These are phyloP conservation scores for Luperina testacea DNA, from an alignment of 2,888 invertebrate genomes.

Conservation along the genomic window DNA sequence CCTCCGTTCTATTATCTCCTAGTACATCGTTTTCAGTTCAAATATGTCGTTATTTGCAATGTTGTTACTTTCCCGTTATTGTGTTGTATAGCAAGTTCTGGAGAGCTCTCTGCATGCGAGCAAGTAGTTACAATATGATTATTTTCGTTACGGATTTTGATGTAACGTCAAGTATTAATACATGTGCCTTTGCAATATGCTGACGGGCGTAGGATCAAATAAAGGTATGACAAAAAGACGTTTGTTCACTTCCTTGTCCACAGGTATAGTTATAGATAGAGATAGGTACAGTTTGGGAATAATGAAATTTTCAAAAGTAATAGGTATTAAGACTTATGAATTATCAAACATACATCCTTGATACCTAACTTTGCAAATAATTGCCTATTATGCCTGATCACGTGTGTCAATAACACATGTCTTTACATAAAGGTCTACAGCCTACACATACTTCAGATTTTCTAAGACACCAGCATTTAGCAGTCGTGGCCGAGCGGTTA, in stretches of 20 bases:
- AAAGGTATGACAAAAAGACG: neutral
- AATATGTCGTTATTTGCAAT: slow-evolving; percentile 63
- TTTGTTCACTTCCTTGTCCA: slow-evolving; percentile 7
- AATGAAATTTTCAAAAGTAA: neutral
- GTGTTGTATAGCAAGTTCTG: slow-evolving; percentile 46
- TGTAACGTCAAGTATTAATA: slow-evolving; percentile 39
- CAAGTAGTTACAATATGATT: slow-evolving; percentile 52
- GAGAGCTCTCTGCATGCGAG: slow-evolving; percentile 43
- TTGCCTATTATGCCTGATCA: too few relatives aligned
- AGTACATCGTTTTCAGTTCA: slow-evolving; percentile 56
- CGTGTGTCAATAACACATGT: neutral
- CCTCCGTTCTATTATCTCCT: slow-evolving; percentile 58
- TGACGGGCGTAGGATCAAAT: slow-evolving; percentile 16
- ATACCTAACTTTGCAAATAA: neutral
- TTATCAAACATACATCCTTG: neutral
- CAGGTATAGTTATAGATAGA: neutral
- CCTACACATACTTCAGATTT: neutral
- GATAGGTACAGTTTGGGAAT: too few relatives aligned
- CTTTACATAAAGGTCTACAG: neutral
- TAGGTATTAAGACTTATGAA: neutral
- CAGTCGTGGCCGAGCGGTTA: slow-evolving; percentile 96
- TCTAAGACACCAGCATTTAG: slow-evolving; percentile 61
- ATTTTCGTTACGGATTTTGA: slow-evolving; percentile 32
- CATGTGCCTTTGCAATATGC: slow-evolving; percentile 14
- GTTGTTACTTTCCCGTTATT: slow-evolving; percentile 56